Evolutionary conservation across 2,888 invertebrate species (phyloP).

Genomic region (Pardosa pseudoannulata): DNA sequence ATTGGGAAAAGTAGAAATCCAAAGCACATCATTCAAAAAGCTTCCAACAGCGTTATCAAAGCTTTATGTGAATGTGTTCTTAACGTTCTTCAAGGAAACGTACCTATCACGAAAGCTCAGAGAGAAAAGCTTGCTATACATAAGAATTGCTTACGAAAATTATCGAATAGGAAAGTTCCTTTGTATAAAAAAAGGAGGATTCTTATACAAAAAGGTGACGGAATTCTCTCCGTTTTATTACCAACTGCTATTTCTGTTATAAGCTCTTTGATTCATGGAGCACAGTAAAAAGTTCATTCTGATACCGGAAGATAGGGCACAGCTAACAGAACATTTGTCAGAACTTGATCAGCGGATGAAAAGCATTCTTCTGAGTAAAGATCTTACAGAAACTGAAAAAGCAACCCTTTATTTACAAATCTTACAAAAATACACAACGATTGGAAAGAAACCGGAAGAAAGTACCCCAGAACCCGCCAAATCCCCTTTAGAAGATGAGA

Average conservation of each 20-base stretch:
- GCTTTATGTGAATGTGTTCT: too few relatives aligned
- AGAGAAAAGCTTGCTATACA: too few relatives aligned
- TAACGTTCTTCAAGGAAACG: too few relatives aligned
- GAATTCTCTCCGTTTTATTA: neutral
- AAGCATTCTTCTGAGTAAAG: neutral
- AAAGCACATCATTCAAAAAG: too few relatives aligned
- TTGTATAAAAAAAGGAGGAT: too few relatives aligned
- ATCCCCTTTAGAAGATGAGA: neutral
- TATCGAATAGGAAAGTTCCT: too few relatives aligned
- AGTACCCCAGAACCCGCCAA: too few relatives aligned
- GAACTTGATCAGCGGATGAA: neutral
- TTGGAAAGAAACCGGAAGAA: neutral
- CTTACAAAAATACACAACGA: neutral
- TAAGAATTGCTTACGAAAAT: too few relatives aligned
- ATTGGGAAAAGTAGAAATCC: too few relatives aligned
- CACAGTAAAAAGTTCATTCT: neutral
- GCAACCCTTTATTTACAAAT: neutral
- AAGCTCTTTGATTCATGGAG: neutral
- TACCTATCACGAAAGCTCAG: too few relatives aligned
- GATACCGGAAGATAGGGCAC: neutral
- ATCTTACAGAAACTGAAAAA: neutral
- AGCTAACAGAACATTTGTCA: neutral
- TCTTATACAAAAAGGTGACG: neutral
- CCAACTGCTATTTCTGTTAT: neutral
- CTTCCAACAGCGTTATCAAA: too few relatives aligned